A percentile compares a stretch with the other conserved stretches of the same genome.
phyloP scores from a whole-genome alignment of 2,113 vertebrate species.

The Gymnocephalus cernua region DNA sequence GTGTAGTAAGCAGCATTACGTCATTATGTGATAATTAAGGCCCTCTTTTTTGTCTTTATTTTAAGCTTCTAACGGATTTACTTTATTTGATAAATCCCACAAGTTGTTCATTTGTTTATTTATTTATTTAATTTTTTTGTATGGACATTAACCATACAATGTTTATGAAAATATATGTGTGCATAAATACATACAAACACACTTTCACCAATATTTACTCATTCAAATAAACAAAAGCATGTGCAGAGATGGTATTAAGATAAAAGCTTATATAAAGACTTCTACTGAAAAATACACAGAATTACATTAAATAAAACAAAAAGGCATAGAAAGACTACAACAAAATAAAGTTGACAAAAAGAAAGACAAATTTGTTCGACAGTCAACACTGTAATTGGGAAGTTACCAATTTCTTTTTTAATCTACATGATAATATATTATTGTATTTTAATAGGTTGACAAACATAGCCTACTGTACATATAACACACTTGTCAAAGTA shows the following conservation, averaged over 20 bases:
- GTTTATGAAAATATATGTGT: not conserved
- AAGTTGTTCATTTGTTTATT: not conserved
- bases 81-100: not conserved
- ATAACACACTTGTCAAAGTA: too few species aligned
- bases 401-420: not conserved
- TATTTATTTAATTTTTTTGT: not conserved
- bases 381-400: too few species aligned
- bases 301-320: not conserved
- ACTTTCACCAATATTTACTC: not conserved
- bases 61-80: not conserved
- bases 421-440: not conserved
- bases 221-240: not conserved
- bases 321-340: not conserved
- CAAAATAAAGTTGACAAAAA: not conserved
- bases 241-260: not conserved
- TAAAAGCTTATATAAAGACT: not conserved
- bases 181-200: not conserved
- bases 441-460: not conserved
- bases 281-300: not conserved
- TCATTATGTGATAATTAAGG: slow-evolving; percentile 12
- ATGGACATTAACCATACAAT: not conserved
- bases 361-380: too few species aligned
- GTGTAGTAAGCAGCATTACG: slow-evolving; percentile 23
- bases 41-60: not conserved
- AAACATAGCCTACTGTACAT: not conserved